phyloP scores from a whole-genome alignment of 1,140 invertebrate species.

The Adelges cooleyi region DNA sequence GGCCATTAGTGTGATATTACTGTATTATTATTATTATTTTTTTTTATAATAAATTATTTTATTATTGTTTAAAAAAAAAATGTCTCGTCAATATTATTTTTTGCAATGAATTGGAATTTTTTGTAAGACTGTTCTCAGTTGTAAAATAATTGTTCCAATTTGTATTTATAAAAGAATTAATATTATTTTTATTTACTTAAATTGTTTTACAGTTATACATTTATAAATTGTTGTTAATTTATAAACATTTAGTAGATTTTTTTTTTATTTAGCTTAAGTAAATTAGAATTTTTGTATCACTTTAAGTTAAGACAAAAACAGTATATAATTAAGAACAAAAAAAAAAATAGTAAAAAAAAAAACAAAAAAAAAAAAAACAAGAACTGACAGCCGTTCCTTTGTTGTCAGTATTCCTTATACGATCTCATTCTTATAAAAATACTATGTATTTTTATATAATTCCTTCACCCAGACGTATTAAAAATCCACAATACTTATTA shows the following conservation, averaged over 20 bases:
- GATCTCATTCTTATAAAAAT: slow-evolving; percentile 24
- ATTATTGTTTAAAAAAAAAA: slow-evolving; percentile 13
- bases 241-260: slow-evolving; percentile 14
- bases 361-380: background rate
- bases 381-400: background rate
- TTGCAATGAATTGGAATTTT: slow-evolving; percentile 12
- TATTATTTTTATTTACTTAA: slow-evolving; percentile 19
- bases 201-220: slow-evolving; percentile 13
- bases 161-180: background rate
- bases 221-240: slow-evolving; percentile 13
- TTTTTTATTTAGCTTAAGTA: slow-evolving; percentile 7
- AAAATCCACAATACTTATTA: no score
- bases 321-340: background rate
- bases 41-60: slow-evolving; percentile 24
- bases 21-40: slow-evolving; percentile 27
- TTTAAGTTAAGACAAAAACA: slow-evolving; percentile 7
- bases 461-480: no score
- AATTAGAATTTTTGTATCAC: background rate
- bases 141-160: slow-evolving; percentile 12
- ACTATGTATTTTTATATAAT: background rate
- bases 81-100: background rate
- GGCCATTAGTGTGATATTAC: slow-evolving; percentile 23
- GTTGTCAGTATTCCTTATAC: slow-evolving; percentile 15
- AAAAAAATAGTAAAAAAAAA: slow-evolving; percentile 7
- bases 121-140: slow-evolving; percentile 22